Conservation (phyloP, 1,140 invertebrate species). For the Drosophila pandora region DNA sequence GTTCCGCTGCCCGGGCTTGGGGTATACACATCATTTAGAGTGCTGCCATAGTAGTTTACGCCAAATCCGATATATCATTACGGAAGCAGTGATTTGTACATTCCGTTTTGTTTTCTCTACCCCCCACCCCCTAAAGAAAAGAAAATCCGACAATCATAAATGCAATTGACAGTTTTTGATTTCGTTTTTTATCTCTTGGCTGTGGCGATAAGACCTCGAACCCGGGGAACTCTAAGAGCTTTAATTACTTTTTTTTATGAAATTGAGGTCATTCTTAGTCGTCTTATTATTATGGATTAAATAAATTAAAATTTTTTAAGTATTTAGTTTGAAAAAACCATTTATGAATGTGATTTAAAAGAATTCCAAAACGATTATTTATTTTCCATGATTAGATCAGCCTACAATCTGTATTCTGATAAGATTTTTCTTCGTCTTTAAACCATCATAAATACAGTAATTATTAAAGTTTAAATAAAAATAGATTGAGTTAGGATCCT, state of each 20-base stretch:
- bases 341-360: too few species aligned
- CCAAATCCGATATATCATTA: constrained; percentile 57
- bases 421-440: too few species aligned
- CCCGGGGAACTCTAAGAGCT: not conserved
- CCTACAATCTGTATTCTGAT: too few species aligned
- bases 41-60: constrained; percentile 22
- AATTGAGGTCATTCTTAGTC: constrained; percentile 29
- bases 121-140: not conserved
- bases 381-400: too few species aligned
- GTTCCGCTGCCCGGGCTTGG: constrained; percentile 55
- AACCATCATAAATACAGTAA: too few species aligned
- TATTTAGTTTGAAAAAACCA: too few species aligned
- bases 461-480: too few species aligned
- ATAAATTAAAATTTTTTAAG: not conserved
- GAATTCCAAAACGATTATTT: too few species aligned
- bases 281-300: too few species aligned
- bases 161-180: constrained; percentile 14
- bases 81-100: constrained; percentile 64
- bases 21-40: constrained; percentile 48
- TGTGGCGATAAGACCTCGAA: constrained; percentile 16
- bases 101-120: constrained; percentile 38
- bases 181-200: not conserved
- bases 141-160: constrained; percentile 16
- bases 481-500: too few species aligned
- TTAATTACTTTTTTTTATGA: not conserved